Evolutionary conservation across 1,140 invertebrate species (phyloP).

Genomic region (Lepidurus apus): DNA sequence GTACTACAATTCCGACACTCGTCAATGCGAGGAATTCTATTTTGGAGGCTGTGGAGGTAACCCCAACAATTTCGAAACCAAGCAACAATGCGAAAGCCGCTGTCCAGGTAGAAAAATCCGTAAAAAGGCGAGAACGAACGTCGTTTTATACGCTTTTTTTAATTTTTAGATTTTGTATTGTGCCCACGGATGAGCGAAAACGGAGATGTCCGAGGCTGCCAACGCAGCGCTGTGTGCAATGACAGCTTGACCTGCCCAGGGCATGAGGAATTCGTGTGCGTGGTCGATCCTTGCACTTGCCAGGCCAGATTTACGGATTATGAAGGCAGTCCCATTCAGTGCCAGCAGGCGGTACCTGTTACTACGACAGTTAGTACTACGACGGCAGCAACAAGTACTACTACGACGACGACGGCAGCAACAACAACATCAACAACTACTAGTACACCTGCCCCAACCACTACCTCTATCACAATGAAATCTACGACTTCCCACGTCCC

Average conservation of each 20-base stretch:
- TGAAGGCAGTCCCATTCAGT: slow-evolving; percentile 36
- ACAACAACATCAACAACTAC: not conserved
- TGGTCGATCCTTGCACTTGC: slow-evolving; percentile 48
- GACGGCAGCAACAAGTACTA: slow-evolving; percentile 5
- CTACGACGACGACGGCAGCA: slow-evolving; percentile 30
- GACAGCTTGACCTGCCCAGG: slow-evolving; percentile 42
- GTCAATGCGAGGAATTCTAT: slow-evolving; percentile 51
- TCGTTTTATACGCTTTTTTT: slow-evolving; percentile 23
- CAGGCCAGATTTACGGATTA: slow-evolving; percentile 40
- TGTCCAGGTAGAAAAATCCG: slow-evolving; percentile 40
- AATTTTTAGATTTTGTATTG: slow-evolving; percentile 42
- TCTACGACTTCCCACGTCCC: not conserved
- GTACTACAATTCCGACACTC: slow-evolving; percentile 48
- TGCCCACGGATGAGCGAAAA: slow-evolving; percentile 41
- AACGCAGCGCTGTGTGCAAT: slow-evolving; percentile 41
- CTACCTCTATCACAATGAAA: not conserved
- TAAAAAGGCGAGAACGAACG: not conserved
- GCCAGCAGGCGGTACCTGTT: not conserved
- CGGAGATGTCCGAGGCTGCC: slow-evolving; percentile 42
- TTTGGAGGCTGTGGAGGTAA: slow-evolving; percentile 56
- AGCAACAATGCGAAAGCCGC: slow-evolving; percentile 44
- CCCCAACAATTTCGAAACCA: slow-evolving; percentile 51
- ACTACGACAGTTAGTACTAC: slow-evolving; percentile 24
- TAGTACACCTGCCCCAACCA: slow-evolving; percentile 32
- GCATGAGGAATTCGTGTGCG: slow-evolving; percentile 43